These are phyloP conservation scores for Rhagonycha lutea DNA, from an alignment of 2,888 invertebrate species.

Conservation along the genomic window DNA sequence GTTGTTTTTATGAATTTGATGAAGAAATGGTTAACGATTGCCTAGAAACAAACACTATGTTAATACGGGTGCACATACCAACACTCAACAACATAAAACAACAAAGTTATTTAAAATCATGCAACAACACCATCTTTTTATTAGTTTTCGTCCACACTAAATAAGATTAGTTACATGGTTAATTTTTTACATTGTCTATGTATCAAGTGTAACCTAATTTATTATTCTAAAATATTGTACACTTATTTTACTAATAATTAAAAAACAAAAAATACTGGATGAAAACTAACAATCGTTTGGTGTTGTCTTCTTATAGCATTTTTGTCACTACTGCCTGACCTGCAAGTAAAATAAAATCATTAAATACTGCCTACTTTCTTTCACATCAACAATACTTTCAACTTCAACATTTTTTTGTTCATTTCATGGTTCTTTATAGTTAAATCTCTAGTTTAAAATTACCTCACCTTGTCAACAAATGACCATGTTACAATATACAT, in stretches of 20 bases:
- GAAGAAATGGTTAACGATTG: constrained; percentile 50
- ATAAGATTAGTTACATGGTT: constrained; percentile 12
- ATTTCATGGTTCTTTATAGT: background rate
- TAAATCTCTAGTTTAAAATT: too few species aligned
- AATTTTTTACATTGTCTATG: background rate
- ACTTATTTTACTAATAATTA: background rate
- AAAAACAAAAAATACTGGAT: constrained; percentile 24
- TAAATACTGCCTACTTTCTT: background rate
- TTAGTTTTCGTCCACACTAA: constrained; percentile 36
- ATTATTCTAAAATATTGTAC: background rate
- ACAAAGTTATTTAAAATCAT: constrained; percentile 17
- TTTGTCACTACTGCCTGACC: constrained; percentile 40
- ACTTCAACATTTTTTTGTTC: background rate
- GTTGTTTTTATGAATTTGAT: constrained; percentile 37
- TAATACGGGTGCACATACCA: constrained; percentile 28
- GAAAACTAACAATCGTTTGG: constrained; percentile 35
- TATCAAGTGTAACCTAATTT: background rate
- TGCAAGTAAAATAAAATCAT: constrained; percentile 34
- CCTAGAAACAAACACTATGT: constrained; percentile 49
- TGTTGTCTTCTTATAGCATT: constrained; percentile 35
- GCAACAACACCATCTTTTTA: constrained; percentile 31
- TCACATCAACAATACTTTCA: background rate
- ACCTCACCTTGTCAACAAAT: too few species aligned
- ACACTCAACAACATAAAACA: constrained; percentile 17
- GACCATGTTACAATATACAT: too few species aligned